Evolutionary conservation across 2,797 vertebrate genomes (phyloP).

Genomic region (Labeo calbasu): DNA sequence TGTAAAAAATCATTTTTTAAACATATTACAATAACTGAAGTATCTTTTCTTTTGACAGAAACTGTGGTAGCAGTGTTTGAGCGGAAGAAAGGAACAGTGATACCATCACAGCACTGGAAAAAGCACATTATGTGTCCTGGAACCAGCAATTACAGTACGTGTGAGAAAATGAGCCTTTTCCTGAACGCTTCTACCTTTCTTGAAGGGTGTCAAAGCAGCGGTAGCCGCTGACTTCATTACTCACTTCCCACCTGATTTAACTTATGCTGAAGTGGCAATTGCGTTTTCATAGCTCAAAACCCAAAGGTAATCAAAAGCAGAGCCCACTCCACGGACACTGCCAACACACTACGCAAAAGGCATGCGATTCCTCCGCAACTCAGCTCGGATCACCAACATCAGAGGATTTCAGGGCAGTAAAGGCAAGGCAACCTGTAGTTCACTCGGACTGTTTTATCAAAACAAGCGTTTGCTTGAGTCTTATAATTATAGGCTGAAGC

Average conservation of each 20-base stretch:
- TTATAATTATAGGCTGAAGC: constrained; percentile 62
- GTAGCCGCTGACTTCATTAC: constrained; percentile 49
- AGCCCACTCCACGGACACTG: constrained; percentile 41
- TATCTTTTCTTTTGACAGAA: constrained; percentile 5
- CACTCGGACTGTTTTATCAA: constrained; percentile 45
- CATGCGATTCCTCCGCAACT: constrained; percentile 50
- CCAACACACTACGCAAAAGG: constrained; percentile 49
- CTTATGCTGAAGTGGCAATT: constrained; percentile 60
- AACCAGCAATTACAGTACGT: not conserved
- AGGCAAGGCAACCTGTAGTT: constrained; percentile 56
- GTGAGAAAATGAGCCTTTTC: not conserved
- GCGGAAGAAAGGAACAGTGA: not conserved
- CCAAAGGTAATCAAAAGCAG: constrained; percentile 59
- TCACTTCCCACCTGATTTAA: constrained; percentile 62
- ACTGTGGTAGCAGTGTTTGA: not conserved
- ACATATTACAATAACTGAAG: constrained; percentile 3
- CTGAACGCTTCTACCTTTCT: constrained; percentile 14
- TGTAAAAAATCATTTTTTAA: not conserved
- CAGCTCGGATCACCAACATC: constrained; percentile 53
- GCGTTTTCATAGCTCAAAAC: constrained; percentile 60
- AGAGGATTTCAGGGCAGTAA: constrained; percentile 47
- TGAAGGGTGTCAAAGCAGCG: constrained; percentile 51
- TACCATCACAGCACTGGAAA: not conserved
- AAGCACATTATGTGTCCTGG: not conserved
- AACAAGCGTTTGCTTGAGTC: constrained; percentile 50